Evolutionary conservation across 2,113 vertebrate species (phyloP).

Genomic region (Typhlomys cinereus): DNA sequence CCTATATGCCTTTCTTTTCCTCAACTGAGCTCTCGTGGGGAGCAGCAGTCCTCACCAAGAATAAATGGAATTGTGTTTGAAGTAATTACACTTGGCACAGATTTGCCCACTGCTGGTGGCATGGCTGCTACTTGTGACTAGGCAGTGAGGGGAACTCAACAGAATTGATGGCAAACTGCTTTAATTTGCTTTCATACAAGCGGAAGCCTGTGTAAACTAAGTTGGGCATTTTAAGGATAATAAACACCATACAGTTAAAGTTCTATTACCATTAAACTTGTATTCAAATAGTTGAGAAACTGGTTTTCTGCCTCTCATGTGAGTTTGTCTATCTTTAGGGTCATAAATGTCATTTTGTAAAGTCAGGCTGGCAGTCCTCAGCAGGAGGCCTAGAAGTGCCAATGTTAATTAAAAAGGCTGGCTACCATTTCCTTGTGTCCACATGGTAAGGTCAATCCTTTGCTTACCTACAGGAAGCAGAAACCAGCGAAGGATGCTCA

Average conservation of each 20-base stretch:
- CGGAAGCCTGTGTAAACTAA: slow-evolving; percentile 60
- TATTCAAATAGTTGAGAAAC: slow-evolving; percentile 54
- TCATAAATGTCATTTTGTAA: slow-evolving; percentile 68
- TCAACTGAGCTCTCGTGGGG: background rate
- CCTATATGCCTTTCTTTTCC: background rate
- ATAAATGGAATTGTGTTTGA: background rate
- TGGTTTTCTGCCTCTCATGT: slow-evolving; percentile 33
- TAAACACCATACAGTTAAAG: slow-evolving; percentile 47
- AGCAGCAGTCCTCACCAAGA: background rate
- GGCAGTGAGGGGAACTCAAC: slow-evolving; percentile 19
- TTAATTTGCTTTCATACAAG: slow-evolving; percentile 64
- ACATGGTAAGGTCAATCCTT: background rate
- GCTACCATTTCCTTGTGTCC: slow-evolving; percentile 48
- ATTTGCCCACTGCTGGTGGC: slow-evolving; percentile 63
- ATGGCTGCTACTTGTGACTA: slow-evolving; percentile 21
- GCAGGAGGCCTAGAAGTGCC: slow-evolving; percentile 45
- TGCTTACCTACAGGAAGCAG: background rate
- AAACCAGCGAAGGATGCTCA: background rate
- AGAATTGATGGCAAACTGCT: slow-evolving; percentile 61
- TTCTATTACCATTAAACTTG: slow-evolving; percentile 51
- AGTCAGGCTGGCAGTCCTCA: slow-evolving; percentile 38
- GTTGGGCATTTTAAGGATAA: slow-evolving; percentile 68
- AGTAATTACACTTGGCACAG: slow-evolving; percentile 67
- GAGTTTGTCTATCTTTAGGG: slow-evolving; percentile 11
- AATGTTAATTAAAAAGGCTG: slow-evolving; percentile 58